These are phyloP conservation scores for Volucella inflata DNA, from an alignment of 2,888 invertebrate species.

Conservation along the genomic window DNA sequence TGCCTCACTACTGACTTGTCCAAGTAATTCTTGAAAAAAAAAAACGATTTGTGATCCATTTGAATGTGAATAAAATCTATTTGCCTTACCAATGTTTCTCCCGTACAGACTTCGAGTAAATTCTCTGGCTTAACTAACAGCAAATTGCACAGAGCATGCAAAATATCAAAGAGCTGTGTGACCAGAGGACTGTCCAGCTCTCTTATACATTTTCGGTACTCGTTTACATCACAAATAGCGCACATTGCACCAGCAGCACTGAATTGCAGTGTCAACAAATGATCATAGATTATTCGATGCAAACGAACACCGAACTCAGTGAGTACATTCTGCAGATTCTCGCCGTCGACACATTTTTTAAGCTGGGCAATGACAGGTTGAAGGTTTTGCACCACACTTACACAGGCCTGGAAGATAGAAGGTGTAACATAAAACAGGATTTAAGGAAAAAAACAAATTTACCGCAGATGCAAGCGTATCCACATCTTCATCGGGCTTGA, in stretches of 20 bases:
- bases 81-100: constrained; percentile 94
- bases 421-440: constrained; percentile 1
- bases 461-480: constrained; percentile 94
- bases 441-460: constrained; percentile 80
- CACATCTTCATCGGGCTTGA: constrained; percentile 93
- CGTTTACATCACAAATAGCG: constrained; percentile 98
- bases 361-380: constrained; percentile 90
- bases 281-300: constrained; percentile 96
- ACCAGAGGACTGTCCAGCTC: constrained; percentile 91
- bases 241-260: constrained; percentile 98
- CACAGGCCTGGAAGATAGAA: constrained; percentile 88
- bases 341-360: constrained; percentile 93
- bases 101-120: constrained; percentile 96
- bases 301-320: constrained; percentile 96
- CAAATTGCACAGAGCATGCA: constrained; percentile 97
- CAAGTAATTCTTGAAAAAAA: constrained; percentile 90
- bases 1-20: constrained; percentile 95
- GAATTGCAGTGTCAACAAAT: constrained; percentile 96
- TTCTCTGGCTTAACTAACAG: constrained; percentile 98
- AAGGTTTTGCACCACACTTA: constrained; percentile 93
- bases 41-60: constrained; percentile 58
- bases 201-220: constrained; percentile 94
- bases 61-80: constrained; percentile 15
- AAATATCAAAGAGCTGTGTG: constrained; percentile 95
- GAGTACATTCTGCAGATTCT: constrained; percentile 93